These are phyloP conservation scores for Porites lobata DNA, from an alignment of 92 coral and sea anemone genomes.

Conservation along the genomic window DNA sequence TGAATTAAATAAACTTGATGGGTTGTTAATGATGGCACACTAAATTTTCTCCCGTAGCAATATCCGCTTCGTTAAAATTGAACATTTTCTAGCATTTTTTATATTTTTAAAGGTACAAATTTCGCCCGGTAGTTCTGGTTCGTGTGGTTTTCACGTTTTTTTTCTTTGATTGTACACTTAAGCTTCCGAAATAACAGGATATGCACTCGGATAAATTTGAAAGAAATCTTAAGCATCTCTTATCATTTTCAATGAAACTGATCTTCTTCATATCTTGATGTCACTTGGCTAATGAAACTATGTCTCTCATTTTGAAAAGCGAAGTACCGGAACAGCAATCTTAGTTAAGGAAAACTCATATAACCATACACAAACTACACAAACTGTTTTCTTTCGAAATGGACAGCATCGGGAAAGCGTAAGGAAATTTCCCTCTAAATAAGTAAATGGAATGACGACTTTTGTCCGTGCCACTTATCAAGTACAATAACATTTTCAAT, in stretches of 20 bases:
- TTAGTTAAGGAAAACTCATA: background rate
- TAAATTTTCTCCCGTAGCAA: background rate
- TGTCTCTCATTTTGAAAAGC: background rate
- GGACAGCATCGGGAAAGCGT: background rate
- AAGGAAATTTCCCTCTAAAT: background rate
- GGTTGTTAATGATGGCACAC: background rate
- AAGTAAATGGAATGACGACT: background rate
- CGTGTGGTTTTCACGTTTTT: slow-evolving; percentile 27
- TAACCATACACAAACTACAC: background rate
- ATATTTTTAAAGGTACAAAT: background rate
- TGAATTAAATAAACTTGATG: background rate
- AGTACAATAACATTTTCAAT: slow-evolving; percentile 22
- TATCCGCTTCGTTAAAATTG: slow-evolving; percentile 6
- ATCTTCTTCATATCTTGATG: background rate
- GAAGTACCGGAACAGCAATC: background rate
- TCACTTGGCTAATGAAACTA: slow-evolving; percentile 1
- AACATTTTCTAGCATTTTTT: background rate
- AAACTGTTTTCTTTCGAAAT: background rate
- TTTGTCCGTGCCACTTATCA: slow-evolving; percentile 2
- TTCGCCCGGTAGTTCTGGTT: background rate
- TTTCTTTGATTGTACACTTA: background rate
- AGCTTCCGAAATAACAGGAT: slow-evolving; percentile 28
- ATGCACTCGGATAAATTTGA: background rate
- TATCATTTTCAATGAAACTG: slow-evolving; percentile 16
- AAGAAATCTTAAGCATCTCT: slow-evolving; percentile 27